Conservation (phyloP, 2,888 invertebrate species). For the Coecobrya sp. region DNA sequence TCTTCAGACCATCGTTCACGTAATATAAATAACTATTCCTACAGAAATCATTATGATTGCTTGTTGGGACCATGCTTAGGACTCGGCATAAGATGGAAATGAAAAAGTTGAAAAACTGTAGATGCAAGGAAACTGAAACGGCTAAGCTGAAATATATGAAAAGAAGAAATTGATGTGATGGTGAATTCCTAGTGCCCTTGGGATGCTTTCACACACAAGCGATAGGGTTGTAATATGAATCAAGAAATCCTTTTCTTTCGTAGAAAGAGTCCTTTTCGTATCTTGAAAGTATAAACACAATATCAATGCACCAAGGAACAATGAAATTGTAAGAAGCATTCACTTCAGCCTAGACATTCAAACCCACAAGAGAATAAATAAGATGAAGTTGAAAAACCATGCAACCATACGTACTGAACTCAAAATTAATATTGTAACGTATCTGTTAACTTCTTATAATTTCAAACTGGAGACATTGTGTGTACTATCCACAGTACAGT, state of each 20-base stretch:
- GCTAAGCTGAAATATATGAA: not conserved
- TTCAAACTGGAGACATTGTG: too few species aligned
- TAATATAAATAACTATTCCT: too few species aligned
- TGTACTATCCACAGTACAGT: too few species aligned
- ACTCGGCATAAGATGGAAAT: not conserved
- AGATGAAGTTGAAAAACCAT: too few species aligned
- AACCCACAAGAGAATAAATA: too few species aligned
- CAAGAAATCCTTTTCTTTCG: not conserved
- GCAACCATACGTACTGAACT: too few species aligned
- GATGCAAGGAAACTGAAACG: not conserved
- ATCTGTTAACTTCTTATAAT: too few species aligned
- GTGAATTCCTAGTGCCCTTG: not conserved
- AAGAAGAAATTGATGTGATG: not conserved
- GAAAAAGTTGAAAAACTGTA: not conserved
- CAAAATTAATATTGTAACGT: too few species aligned
- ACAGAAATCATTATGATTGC: too few species aligned
- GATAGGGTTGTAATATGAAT: constrained; percentile 19
- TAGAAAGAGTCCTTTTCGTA: not conserved
- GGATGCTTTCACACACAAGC: not conserved
- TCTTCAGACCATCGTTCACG: too few species aligned
- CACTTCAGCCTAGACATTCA: too few species aligned
- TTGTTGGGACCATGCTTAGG: too few species aligned
- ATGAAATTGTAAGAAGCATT: not conserved
- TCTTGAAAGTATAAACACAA: not conserved
- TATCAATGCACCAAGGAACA: not conserved